phyloP scores from a whole-genome alignment of 2,797 vertebrate species.

The Bradypodion pumilum region DNA sequence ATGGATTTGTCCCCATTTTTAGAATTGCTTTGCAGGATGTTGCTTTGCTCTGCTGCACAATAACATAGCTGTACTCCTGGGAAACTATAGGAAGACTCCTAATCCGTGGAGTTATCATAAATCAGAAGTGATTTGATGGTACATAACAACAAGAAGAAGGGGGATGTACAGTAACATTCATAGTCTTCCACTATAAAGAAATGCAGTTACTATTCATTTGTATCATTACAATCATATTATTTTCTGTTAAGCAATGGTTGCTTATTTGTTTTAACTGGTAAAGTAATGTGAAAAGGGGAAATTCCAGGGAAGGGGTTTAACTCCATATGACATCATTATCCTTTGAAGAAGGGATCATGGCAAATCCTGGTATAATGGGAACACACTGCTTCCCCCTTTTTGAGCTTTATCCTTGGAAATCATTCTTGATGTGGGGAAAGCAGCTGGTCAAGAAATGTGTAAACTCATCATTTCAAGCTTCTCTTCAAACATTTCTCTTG shows the following conservation, averaged over 20 bases:
- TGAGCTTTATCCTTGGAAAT: not conserved
- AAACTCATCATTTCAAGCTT: not conserved
- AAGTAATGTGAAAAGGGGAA: not conserved
- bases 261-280: not conserved
- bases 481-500: constrained; percentile 1
- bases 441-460: constrained; percentile 5
- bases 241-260: not conserved
- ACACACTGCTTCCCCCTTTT: not conserved
- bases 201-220: not conserved
- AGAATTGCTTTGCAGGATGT: too few relatives aligned
- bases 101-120: too few relatives aligned
- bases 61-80: too few relatives aligned
- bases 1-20: too few relatives aligned
- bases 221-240: not conserved
- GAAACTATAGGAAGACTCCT: too few relatives aligned
- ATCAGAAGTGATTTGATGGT: too few relatives aligned
- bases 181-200: not conserved
- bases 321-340: not conserved
- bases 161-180: too few relatives aligned
- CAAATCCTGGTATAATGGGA: not conserved
- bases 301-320: not conserved
- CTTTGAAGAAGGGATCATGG: not conserved
- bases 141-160: not conserved
- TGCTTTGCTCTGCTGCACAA: too few relatives aligned
- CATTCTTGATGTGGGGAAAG: constrained; percentile 24